phyloP scores from a whole-genome alignment of 2,113 vertebrate genomes.

The Tringa solitaria region DNA sequence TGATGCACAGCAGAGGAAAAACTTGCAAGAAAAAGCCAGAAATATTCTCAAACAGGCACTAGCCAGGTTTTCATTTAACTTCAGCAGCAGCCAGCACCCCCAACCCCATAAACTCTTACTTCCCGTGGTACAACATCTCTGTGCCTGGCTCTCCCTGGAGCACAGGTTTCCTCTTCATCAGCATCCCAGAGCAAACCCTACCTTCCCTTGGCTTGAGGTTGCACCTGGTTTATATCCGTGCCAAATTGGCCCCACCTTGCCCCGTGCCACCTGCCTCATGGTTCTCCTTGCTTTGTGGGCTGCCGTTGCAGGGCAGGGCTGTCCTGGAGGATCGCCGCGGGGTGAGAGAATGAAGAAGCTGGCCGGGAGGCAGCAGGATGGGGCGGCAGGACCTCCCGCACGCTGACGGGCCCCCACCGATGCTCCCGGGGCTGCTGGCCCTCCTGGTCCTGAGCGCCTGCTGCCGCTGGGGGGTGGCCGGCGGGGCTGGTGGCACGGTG shows the following conservation, averaged over 20 bases:
- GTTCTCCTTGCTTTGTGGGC: not conserved
- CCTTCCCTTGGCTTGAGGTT: not conserved
- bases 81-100: not conserved
- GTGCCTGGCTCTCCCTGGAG: not conserved
- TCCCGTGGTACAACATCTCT: rapidly evolving
- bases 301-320: slow-evolving; percentile 39
- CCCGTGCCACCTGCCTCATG: rapidly evolving
- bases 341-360: slow-evolving; percentile 81
- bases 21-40: not conserved
- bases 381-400: slow-evolving; percentile 79
- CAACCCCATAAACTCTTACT: not conserved
- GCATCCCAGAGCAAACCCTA: not conserved
- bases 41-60: not conserved
- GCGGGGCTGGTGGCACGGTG: slow-evolving; percentile 27
- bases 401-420: slow-evolving; percentile 77
- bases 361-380: slow-evolving; percentile 78
- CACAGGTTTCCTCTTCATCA: not conserved
- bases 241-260: rapidly evolving
- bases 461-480: slow-evolving; percentile 73
- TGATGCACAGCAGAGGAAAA: not conserved
- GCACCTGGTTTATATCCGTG: rapidly evolving
- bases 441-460: slow-evolving; percentile 71
- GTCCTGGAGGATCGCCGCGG: slow-evolving; percentile 39
- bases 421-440: slow-evolving; percentile 76
- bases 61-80: not conserved